A percentile compares a stretch with the other conserved stretches of the same genome.
These are phyloP conservation scores for Hydrotaea diabolus DNA, from an alignment of 2,888 invertebrate genomes.

Conservation along the genomic window DNA sequence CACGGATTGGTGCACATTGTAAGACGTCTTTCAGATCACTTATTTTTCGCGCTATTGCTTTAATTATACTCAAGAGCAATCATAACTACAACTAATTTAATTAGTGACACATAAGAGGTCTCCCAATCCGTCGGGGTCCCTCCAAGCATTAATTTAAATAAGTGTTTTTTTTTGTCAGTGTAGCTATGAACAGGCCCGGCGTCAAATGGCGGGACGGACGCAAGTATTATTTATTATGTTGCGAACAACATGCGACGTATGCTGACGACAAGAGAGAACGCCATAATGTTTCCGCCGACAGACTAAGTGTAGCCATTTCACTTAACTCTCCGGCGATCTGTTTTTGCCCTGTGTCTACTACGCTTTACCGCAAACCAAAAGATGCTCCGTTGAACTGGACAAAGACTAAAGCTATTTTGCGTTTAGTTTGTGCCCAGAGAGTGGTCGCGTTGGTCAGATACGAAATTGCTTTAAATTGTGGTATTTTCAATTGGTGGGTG, in stretches of 20 bases:
- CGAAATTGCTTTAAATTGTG: neutral
- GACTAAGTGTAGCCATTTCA: neutral
- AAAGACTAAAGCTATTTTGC: neutral
- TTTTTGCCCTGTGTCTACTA: neutral
- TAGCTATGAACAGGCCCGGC: neutral
- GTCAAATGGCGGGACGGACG: too few relatives aligned
- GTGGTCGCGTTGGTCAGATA: constrained; percentile 18
- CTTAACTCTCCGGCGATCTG: neutral
- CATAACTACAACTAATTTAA: neutral
- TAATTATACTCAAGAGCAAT: too few relatives aligned
- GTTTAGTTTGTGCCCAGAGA: constrained; percentile 16
- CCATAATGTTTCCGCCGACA: neutral
- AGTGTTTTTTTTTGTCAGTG: neutral
- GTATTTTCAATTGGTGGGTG: neutral
- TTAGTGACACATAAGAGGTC: neutral
- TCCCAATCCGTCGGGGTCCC: neutral
- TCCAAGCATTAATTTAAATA: neutral
- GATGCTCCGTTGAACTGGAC: constrained; percentile 1
- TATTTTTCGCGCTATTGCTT: too few relatives aligned
- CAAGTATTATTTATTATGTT: neutral
- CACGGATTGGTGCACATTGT: constrained; percentile 9
- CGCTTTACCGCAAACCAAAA: neutral
- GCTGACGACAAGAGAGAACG: neutral
- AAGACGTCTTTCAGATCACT: neutral
- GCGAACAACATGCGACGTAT: neutral